phyloP scores from a whole-genome alignment of 2,888 invertebrate genomes.

The Erebia epiphron region DNA sequence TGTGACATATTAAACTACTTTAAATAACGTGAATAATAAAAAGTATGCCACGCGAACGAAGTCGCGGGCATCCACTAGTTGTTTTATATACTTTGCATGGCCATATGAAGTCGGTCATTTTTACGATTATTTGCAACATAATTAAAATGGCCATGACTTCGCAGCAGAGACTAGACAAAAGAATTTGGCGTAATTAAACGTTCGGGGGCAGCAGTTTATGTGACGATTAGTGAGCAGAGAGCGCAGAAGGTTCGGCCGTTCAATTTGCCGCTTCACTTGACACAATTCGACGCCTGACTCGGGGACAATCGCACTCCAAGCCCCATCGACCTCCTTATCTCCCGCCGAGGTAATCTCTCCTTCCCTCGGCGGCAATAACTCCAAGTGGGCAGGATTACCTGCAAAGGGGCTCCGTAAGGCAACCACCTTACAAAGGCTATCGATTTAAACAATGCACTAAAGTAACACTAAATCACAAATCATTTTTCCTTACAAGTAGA shows the following conservation, averaged over 20 bases:
- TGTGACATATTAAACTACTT: too few species aligned
- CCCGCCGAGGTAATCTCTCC: conserved; percentile 83
- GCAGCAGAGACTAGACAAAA: conserved; percentile 49
- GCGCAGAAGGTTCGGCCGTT: conserved; percentile 81
- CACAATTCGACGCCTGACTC: conserved; percentile 83
- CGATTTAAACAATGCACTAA: conserved; percentile 76
- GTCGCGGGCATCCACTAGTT: too few species aligned
- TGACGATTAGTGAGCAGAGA: conserved; percentile 78
- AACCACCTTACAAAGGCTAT: conserved; percentile 79
- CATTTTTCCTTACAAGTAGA: too few species aligned
- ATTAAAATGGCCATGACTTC: conserved; percentile 29
- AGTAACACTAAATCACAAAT: too few species aligned
- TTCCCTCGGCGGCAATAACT: conserved; percentile 83
- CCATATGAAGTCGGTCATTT: too few species aligned
- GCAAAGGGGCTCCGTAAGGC: conserved; percentile 77
- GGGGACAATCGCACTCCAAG: conserved; percentile 83
- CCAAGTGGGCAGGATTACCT: conserved; percentile 83
- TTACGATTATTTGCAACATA: conserved; percentile 12
- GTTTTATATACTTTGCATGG: too few species aligned
- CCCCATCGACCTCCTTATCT: conserved; percentile 83
- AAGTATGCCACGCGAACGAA: too few species aligned
- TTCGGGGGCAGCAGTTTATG: conserved; percentile 77
- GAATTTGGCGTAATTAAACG: conserved; percentile 75
- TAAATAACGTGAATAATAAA: too few species aligned
- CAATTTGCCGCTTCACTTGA: conserved; percentile 83